Evolutionary conservation across 2,797 vertebrate species (phyloP).

Genomic region (Falco rusticolus): DNA sequence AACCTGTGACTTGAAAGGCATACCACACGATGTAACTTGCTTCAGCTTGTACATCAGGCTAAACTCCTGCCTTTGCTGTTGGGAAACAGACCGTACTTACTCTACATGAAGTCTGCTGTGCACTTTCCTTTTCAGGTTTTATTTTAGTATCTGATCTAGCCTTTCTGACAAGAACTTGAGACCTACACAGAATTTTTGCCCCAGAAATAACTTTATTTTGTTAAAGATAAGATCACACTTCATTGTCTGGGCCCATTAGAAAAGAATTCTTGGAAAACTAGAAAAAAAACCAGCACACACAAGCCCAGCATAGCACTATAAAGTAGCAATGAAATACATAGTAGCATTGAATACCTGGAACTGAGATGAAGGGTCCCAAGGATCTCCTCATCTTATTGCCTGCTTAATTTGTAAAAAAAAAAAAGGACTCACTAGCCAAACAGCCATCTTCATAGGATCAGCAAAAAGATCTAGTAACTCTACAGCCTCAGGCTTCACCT

Average conservation of each 20-base stretch:
- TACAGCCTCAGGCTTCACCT: not conserved
- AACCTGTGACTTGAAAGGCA: not conserved
- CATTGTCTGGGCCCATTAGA: not conserved
- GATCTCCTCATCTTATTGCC: not conserved
- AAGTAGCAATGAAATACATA: not conserved
- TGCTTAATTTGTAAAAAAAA: not conserved
- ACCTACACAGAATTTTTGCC: not conserved
- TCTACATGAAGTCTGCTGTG: not conserved
- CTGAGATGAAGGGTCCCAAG: not conserved
- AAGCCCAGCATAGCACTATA: not conserved
- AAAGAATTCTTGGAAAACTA: not conserved
- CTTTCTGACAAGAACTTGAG: not conserved
- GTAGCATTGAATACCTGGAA: not conserved
- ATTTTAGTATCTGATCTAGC: not conserved
- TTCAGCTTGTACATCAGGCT: not conserved
- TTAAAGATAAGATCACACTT: not conserved
- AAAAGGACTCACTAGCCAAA: not conserved
- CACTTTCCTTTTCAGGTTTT: not conserved
- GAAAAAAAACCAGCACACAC: not conserved
- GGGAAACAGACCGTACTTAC: not conserved
- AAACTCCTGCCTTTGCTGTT: not conserved
- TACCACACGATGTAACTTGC: accelerated
- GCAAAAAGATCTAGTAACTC: not conserved
- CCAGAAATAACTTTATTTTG: not conserved
- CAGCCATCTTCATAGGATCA: not conserved